Evolutionary conservation across 2,113 vertebrate species (phyloP).

Genomic region (Anhinga anhinga): DNA sequence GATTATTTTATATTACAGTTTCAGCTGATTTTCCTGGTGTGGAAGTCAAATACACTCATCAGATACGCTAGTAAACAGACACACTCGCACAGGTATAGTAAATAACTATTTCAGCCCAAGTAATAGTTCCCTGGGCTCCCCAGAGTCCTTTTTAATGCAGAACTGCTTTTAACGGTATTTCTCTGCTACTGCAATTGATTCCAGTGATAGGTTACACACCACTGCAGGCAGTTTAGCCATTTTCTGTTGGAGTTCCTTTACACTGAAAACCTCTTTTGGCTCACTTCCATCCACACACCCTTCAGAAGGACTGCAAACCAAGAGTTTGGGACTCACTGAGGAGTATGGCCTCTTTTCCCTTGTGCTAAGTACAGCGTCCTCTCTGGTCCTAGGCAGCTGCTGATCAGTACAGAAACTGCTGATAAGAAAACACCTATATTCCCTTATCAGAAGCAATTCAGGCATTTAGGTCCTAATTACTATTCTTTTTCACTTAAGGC

Average conservation of each 20-base stretch:
- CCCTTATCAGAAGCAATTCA: neutral
- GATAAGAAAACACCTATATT: neutral
- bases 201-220: neutral
- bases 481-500: neutral
- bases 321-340: neutral
- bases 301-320: neutral
- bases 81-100: neutral
- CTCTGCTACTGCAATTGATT: neutral
- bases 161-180: conserved; percentile 31
- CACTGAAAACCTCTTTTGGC: neutral
- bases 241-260: neutral
- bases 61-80: neutral
- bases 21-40: neutral
- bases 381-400: neutral
- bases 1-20: neutral
- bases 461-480: neutral
- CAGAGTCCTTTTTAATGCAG: neutral
- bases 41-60: neutral
- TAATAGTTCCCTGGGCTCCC: neutral
- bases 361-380: neutral
- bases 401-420: neutral
- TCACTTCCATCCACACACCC: neutral
- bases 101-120: neutral
- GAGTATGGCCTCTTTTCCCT: neutral
- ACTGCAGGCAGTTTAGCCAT: neutral